Percentiles rank a stretch among this genome's conserved stretches.
Evolutionary conservation across 2,113 vertebrate species (phyloP).

Genomic region (Sander vitreus): DNA sequence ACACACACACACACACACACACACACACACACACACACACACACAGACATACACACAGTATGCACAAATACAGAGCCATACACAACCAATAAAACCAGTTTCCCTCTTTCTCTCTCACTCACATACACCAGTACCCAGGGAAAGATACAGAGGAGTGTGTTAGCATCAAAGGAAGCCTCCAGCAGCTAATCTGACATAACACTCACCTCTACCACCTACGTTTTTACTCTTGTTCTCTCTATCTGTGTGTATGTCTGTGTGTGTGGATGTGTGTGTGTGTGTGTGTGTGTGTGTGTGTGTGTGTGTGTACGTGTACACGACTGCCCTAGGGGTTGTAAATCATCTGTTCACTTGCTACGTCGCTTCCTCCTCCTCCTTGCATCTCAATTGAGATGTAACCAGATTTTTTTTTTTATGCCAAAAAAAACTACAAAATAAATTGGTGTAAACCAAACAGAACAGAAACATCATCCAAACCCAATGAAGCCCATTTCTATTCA

Average conservation of each 20-base stretch:
- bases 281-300: constrained; percentile 1
- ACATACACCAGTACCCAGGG: neutral
- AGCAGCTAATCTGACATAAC: constrained; percentile 34
- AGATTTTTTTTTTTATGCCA: neutral
- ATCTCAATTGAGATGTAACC: constrained; percentile 30
- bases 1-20: constrained; percentile 9
- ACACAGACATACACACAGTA: constrained; percentile 6
- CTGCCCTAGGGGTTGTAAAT: constrained; percentile 3
- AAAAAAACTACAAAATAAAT: neutral
- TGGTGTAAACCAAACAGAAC: neutral
- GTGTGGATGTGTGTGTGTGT: constrained; percentile 3
- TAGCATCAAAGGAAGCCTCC: constrained; percentile 30
- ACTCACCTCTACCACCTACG: constrained; percentile 32
- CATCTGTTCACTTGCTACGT: neutral
- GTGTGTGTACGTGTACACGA: neutral
- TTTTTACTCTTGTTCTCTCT: neutral
- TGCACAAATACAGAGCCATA: neutral
- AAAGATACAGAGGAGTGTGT: constrained; percentile 19
- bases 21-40: neutral
- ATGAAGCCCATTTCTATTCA: neutral
- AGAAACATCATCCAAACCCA: neutral
- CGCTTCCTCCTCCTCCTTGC: neutral
- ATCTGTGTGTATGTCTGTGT: constrained; percentile 5
- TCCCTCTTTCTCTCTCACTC: neutral
- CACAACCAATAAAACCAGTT: neutral